These are phyloP conservation scores for Agonopterix alstromeriana DNA, from an alignment of 2,888 invertebrate genomes.

Conservation along the genomic window DNA sequence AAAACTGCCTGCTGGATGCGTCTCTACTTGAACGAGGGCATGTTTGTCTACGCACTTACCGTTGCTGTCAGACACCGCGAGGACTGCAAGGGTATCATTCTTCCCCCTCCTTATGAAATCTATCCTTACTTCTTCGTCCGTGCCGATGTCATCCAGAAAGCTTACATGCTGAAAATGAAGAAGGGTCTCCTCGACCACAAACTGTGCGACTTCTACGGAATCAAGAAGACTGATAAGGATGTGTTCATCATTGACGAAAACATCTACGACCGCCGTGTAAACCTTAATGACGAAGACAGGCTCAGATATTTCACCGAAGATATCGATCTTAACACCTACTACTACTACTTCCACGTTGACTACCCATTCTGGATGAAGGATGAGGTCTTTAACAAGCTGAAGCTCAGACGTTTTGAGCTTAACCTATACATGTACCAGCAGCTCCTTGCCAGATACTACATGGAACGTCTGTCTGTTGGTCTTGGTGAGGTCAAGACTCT, in stretches of 20 bases:
- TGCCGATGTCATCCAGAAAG: slow-evolving; percentile 78
- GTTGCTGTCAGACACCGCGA: slow-evolving; percentile 70
- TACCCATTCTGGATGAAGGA: slow-evolving; percentile 80
- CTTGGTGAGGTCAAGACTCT: slow-evolving; percentile 59
- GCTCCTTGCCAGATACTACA: slow-evolving; percentile 77
- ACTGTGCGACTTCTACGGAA: slow-evolving; percentile 69
- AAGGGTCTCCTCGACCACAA: slow-evolving; percentile 59
- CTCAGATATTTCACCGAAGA: slow-evolving; percentile 82
- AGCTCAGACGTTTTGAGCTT: slow-evolving; percentile 67
- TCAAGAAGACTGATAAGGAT: slow-evolving; percentile 65
- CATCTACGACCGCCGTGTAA: slow-evolving; percentile 75
- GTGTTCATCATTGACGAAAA: slow-evolving; percentile 80
- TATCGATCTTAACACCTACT: slow-evolving; percentile 79
- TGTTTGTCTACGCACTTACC: slow-evolving; percentile 75
- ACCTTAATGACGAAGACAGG: slow-evolving; percentile 71
- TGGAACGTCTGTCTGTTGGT: slow-evolving; percentile 71
- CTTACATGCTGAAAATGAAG: slow-evolving; percentile 70
- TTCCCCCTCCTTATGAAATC: slow-evolving; percentile 77
- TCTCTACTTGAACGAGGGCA: slow-evolving; percentile 70
- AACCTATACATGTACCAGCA: slow-evolving; percentile 80
- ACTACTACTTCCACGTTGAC: slow-evolving; percentile 78
- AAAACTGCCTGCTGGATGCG: slow-evolving; percentile 73
- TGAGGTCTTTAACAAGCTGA: slow-evolving; percentile 47
- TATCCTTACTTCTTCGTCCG: slow-evolving; percentile 82
- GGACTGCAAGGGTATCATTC: slow-evolving; percentile 64